Evolutionary conservation across 2,797 vertebrate species (phyloP).

Genomic region (Thripadectes ignobilis): DNA sequence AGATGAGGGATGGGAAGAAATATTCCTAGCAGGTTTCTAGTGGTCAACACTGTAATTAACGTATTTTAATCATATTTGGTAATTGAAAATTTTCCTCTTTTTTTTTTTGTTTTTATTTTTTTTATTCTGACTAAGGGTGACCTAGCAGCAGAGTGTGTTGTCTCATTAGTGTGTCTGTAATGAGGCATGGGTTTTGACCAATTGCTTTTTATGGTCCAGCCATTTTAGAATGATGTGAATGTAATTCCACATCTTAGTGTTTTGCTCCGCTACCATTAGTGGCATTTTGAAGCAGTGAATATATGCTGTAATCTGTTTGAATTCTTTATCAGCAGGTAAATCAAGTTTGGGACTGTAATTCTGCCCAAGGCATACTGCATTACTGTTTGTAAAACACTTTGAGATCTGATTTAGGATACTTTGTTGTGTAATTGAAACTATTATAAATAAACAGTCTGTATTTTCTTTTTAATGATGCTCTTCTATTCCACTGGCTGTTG

Average conservation of each 20-base stretch:
- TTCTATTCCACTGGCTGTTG: neutral
- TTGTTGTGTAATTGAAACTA: slow-evolving; percentile 8
- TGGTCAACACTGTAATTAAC: neutral
- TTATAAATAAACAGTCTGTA: slow-evolving; percentile 34
- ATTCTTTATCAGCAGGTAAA: neutral
- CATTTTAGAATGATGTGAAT: neutral
- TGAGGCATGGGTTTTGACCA: neutral
- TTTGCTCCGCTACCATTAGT: neutral
- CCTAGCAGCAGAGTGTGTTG: neutral
- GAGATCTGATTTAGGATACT: neutral
- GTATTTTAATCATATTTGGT: neutral
- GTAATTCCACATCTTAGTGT: neutral
- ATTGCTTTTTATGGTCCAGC: neutral
- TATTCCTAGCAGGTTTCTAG: neutral
- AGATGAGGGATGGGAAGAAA: neutral
- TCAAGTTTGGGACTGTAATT: neutral
- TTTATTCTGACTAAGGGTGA: neutral
- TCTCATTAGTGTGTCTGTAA: neutral
- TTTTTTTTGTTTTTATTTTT: fast-evolving
- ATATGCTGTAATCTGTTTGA: neutral
- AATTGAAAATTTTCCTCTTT: neutral
- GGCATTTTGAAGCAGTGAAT: neutral
- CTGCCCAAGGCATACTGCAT: neutral
- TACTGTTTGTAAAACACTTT: slow-evolving; percentile 16
- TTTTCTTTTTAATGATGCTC: neutral